Evolutionary conservation across 2,888 invertebrate genomes (phyloP).

Genomic region (Mallateleia sp.): DNA sequence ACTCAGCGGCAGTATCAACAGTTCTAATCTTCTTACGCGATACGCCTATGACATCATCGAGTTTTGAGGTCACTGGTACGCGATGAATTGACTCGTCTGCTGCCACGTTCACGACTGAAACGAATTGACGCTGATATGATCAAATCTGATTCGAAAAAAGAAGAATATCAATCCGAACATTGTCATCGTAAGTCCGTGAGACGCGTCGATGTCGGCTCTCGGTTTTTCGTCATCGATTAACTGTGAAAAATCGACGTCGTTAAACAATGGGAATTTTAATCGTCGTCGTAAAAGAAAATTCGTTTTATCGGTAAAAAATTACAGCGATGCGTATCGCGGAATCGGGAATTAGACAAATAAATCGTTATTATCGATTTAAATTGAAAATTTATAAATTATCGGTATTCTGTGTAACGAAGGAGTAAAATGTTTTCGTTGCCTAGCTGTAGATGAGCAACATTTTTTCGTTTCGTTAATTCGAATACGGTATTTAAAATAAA

Average conservation of each 20-base stretch:
- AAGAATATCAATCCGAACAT: constrained; percentile 55
- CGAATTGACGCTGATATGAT: constrained; percentile 68
- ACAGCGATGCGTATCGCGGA: no score
- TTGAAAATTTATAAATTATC: no score
- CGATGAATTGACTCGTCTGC: constrained; percentile 85
- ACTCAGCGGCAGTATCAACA: constrained; percentile 57
- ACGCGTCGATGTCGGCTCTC: not conserved
- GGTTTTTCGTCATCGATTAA: constrained; percentile 25
- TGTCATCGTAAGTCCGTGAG: constrained; percentile 33
- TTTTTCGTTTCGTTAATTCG: no score
- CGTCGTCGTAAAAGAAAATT: no score
- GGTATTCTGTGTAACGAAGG: no score
- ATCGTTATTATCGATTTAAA: no score
- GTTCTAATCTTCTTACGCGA: constrained; percentile 71
- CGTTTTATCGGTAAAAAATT: no score
- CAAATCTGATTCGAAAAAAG: constrained; percentile 56
- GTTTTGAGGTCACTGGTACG: constrained; percentile 86
- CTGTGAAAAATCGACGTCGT: not conserved
- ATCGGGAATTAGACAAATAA: no score
- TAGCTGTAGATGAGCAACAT: no score
- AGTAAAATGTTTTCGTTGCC: no score
- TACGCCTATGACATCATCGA: constrained; percentile 83
- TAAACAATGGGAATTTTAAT: not conserved
- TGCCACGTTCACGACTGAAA: constrained; percentile 57
- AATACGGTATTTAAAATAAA: no score